These are phyloP conservation scores for Sylvilagus floridanus DNA, from an alignment of 2,797 vertebrate genomes.

Conservation along the genomic window DNA sequence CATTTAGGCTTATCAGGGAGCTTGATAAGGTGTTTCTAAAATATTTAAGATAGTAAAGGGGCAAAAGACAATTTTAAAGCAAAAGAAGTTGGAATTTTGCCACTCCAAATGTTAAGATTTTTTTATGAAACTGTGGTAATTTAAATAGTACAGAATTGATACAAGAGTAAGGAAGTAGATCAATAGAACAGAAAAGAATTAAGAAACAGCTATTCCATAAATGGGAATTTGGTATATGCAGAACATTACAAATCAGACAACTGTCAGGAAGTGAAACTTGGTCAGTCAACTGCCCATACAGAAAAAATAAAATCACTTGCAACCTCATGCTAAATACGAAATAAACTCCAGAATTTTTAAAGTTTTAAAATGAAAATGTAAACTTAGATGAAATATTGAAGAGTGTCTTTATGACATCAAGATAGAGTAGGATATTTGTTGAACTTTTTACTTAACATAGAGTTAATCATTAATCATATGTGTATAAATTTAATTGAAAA, in stretches of 20 bases:
- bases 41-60: slow-evolving; percentile 20
- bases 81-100: background rate
- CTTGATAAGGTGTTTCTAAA: slow-evolving; percentile 21
- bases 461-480: too few relatives aligned
- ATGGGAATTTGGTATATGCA: slow-evolving; percentile 6
- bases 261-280: background rate
- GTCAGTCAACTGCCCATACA: background rate
- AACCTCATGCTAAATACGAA: background rate
- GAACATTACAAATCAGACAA: background rate
- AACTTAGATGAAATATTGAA: background rate
- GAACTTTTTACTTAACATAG: too few relatives aligned
- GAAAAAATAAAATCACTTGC: slow-evolving; percentile 1
- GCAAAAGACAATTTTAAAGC: slow-evolving; percentile 19
- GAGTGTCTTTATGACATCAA: background rate
- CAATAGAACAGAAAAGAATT: background rate
- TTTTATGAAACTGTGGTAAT: background rate
- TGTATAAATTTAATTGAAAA: too few relatives aligned
- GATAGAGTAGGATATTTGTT: background rate
- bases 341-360: slow-evolving; percentile 1
- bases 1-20: slow-evolving; percentile 16
- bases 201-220: background rate
- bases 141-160: background rate
- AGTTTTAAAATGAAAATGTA: slow-evolving; percentile 41
- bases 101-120: slow-evolving; percentile 5
- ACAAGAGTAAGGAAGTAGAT: background rate